phyloP scores from a whole-genome alignment of 2,113 vertebrate genomes.

The Channa maculata region DNA sequence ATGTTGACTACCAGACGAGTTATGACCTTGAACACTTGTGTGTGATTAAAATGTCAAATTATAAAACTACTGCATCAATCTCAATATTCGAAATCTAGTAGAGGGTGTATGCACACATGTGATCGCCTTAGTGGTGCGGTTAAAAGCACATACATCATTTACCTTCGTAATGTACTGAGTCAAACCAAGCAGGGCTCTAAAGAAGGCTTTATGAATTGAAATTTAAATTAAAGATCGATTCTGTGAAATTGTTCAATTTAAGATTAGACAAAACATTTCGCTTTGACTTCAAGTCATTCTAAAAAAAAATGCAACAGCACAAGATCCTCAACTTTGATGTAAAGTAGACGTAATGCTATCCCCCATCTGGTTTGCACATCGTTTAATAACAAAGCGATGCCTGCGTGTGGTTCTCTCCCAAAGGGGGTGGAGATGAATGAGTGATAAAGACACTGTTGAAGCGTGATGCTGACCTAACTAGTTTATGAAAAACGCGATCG shows the following conservation, averaged over 20 bases:
- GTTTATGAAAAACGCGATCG: constrained; percentile 56
- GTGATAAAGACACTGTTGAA: constrained; percentile 68
- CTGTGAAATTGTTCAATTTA: too few relatives aligned
- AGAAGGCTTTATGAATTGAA: neutral
- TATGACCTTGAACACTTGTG: constrained; percentile 50
- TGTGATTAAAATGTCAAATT: constrained; percentile 51
- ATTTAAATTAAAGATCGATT: neutral
- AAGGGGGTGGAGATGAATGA: constrained; percentile 74
- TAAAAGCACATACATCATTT: constrained; percentile 33
- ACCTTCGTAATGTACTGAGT: constrained; percentile 3
- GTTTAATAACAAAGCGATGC: constrained; percentile 81
- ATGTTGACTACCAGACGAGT: neutral
- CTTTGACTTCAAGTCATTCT: too few relatives aligned
- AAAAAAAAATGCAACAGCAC: constrained; percentile 7
- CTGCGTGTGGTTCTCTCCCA: constrained; percentile 65
- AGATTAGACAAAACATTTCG: too few relatives aligned
- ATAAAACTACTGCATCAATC: constrained; percentile 53
- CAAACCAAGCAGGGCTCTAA: neutral
- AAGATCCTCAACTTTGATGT: constrained; percentile 69
- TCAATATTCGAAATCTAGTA: constrained; percentile 46
- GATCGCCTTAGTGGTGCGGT: constrained; percentile 37
- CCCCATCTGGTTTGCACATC: constrained; percentile 67
- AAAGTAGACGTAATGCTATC: constrained; percentile 59
- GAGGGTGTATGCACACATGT: constrained; percentile 37
- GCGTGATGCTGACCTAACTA: constrained; percentile 68